These are phyloP conservation scores for Drosophila navojoa DNA, from an alignment of 1,140 invertebrate genomes.

Conservation along the genomic window DNA sequence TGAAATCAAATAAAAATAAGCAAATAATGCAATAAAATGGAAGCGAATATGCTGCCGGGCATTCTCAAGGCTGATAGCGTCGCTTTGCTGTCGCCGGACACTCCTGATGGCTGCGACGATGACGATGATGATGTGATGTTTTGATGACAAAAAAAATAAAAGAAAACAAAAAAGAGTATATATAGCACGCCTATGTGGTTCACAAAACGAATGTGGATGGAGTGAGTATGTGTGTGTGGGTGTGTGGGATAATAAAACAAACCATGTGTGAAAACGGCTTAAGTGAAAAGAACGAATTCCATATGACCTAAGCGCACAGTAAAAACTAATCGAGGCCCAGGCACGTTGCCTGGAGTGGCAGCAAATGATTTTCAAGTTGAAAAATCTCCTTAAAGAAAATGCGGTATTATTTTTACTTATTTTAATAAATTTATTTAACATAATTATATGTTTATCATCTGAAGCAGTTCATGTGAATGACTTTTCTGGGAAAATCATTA, in stretches of 20 bases:
- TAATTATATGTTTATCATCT: too few species aligned
- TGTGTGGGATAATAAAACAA: constrained; percentile 56
- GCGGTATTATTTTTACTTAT: too few species aligned
- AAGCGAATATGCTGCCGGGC: constrained; percentile 37
- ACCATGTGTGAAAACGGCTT: constrained; percentile 41
- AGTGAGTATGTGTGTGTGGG: neutral
- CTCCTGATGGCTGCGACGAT: constrained; percentile 34
- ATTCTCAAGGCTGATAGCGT: constrained; percentile 13
- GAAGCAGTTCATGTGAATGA: too few species aligned
- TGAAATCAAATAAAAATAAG: constrained; percentile 65
- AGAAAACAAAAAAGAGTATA: constrained; percentile 14
- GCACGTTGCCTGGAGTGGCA: neutral
- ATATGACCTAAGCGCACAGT: constrained; percentile 24
- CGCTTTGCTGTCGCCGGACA: constrained; percentile 24
- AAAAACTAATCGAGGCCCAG: neutral
- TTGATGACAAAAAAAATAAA: constrained; percentile 39
- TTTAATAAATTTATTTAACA: too few species aligned
- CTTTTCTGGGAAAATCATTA: too few species aligned
- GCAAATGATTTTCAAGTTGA: neutral
- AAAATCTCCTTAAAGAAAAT: too few species aligned
- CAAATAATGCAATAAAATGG: constrained; percentile 77
- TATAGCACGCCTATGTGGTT: constrained; percentile 44
- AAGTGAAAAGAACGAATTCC: constrained; percentile 23
- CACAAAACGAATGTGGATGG: neutral
- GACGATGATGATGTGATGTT: constrained; percentile 55